Percentiles rank a stretch among this genome's conserved stretches.
Conservation (phyloP, 2,888 invertebrate species). For the Miltochrista miniata region DNA sequence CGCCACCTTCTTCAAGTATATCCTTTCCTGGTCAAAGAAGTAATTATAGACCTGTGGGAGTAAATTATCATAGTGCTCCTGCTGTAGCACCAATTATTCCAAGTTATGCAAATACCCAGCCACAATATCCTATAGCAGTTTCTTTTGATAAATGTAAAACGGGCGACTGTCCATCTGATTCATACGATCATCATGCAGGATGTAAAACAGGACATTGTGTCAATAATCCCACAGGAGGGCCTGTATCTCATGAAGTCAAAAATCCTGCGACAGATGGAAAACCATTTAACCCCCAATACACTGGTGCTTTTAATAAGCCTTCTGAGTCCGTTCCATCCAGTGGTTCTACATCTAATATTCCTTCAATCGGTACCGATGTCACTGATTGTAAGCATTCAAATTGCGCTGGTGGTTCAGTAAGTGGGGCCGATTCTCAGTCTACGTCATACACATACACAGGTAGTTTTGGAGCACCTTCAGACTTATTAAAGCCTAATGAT, state of each 20-base stretch:
- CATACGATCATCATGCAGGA: constrained; percentile 2
- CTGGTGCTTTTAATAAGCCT: constrained; percentile 12
- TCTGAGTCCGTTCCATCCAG: constrained; percentile 13
- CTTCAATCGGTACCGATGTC: not conserved
- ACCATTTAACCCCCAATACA: constrained; percentile 11
- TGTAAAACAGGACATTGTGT: constrained; percentile 9
- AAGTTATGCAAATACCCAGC: constrained; percentile 8
- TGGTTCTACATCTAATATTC: constrained; percentile 15
- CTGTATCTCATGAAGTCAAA: constrained; percentile 7
- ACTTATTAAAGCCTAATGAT: constrained; percentile 59
- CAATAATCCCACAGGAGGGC: not conserved
- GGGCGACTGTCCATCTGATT: constrained; percentile 12
- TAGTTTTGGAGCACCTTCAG: constrained; percentile 56
- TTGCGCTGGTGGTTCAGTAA: not conserved
- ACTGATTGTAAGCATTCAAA: too few species aligned
- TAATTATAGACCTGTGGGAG: constrained; percentile 19
- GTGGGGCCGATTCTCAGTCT: constrained; percentile 10
- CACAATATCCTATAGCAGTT: constrained; percentile 6
- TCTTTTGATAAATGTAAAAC: constrained; percentile 6
- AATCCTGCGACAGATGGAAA: constrained; percentile 9
- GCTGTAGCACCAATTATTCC: constrained; percentile 9
- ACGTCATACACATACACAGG: constrained; percentile 34
- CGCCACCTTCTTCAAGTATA: constrained; percentile 11
- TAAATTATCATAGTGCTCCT: constrained; percentile 7
- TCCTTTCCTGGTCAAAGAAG: constrained; percentile 14